Evolutionary conservation across 2,888 invertebrate species (phyloP).

Genomic region (Agrenia bidenticulata): DNA sequence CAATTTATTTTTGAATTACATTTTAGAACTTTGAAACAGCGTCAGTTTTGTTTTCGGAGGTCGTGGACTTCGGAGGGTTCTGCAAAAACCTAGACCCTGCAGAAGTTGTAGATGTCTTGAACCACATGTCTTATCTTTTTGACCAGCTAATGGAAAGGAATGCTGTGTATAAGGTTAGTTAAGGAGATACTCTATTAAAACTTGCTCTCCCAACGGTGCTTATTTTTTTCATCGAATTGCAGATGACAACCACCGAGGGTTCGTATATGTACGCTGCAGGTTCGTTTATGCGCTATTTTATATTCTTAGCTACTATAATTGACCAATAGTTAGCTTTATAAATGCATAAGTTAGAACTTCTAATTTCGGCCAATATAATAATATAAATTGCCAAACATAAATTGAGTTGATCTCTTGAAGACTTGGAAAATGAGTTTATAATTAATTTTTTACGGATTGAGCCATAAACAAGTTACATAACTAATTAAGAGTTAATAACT

Average conservation of each 20-base stretch:
- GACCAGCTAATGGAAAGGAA: conserved; percentile 91
- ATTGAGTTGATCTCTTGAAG: too few species aligned
- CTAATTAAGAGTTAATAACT: too few species aligned
- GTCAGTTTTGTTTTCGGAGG: conserved; percentile 63
- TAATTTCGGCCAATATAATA: too few species aligned
- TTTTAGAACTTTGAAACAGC: conserved; percentile 12
- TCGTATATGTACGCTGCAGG: conserved; percentile 98
- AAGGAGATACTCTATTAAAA: too few species aligned
- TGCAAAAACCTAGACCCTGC: conserved; percentile 93
- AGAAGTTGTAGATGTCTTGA: conserved; percentile 96
- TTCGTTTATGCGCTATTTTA: too few species aligned
- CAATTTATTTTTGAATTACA: background rate
- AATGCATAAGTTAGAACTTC: too few species aligned
- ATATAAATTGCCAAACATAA: too few species aligned
- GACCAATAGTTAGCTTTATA: too few species aligned
- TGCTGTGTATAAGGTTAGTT: conserved; percentile 85
- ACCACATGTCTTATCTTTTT: conserved; percentile 95
- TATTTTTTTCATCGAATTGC: background rate
- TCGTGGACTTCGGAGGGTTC: conserved; percentile 96
- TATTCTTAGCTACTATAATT: too few species aligned
- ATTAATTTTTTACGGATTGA: too few species aligned
- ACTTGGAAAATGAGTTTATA: too few species aligned
- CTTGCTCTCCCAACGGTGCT: too few species aligned
- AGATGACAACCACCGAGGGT: conserved; percentile 97
- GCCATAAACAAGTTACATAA: background rate